These are phyloP conservation scores for Dendrocopos noguchii DNA, from an alignment of 2,113 vertebrate species.

Conservation along the genomic window DNA sequence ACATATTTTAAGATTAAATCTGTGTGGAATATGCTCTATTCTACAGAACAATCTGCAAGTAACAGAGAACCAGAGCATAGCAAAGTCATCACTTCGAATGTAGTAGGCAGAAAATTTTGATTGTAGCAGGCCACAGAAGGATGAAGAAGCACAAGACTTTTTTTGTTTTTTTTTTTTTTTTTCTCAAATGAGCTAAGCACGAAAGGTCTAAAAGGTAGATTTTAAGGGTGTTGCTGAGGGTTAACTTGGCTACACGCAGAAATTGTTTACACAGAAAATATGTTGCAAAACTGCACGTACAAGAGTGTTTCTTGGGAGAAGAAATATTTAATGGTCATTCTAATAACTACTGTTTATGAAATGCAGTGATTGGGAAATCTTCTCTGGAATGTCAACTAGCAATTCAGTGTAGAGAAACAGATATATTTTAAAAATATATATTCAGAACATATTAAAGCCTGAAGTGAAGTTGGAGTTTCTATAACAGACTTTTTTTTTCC, in stretches of 20 bases:
- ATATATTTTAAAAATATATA: neutral
- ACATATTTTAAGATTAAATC: constrained; percentile 35
- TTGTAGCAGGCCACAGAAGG: neutral
- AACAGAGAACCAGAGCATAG: neutral
- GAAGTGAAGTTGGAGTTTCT: neutral
- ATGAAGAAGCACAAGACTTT: neutral
- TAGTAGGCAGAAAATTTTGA: neutral
- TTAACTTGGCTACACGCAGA: neutral
- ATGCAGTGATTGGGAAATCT: neutral
- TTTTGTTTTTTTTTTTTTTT: constrained; percentile 17
- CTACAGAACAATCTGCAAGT: neutral
- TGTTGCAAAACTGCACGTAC: neutral
- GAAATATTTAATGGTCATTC: neutral
- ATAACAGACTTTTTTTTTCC: neutral
- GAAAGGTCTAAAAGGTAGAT: neutral
- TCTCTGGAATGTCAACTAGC: neutral
- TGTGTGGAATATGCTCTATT: constrained; percentile 21
- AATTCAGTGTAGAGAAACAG: neutral
- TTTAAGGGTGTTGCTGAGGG: neutral
- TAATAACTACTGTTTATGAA: neutral
- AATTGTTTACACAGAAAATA: neutral
- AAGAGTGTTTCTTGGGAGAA: neutral
- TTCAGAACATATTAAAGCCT: neutral
- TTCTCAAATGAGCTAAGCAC: neutral
- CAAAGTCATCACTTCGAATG: neutral